phyloP scores from a whole-genome alignment of 2,888 invertebrate genomes.

The Brenthis daphne region DNA sequence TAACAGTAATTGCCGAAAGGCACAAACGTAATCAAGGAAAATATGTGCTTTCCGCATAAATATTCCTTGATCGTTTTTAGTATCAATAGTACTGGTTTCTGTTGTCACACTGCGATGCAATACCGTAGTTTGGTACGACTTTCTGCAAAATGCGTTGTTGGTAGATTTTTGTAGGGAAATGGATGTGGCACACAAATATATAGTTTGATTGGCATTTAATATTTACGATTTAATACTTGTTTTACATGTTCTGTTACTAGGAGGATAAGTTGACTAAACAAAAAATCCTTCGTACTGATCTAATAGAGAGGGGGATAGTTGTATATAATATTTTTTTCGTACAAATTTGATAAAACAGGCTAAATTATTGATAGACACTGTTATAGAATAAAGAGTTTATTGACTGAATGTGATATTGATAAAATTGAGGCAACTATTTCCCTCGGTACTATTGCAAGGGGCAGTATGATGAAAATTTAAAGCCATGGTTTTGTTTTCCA shows the following conservation, averaged over 20 bases:
- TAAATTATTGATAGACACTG: conserved; percentile 22
- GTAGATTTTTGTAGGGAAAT: conserved; percentile 56
- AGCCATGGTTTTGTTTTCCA: conserved; percentile 16
- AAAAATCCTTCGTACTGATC: conserved; percentile 18
- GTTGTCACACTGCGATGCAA: conserved; percentile 50
- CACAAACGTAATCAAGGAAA: conserved; percentile 43
- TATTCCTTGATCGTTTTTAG: conserved; percentile 57
- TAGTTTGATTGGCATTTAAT: conserved; percentile 69
- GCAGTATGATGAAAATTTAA: conserved; percentile 21
- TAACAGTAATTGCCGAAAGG: conserved; percentile 52
- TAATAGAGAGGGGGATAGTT: conserved; percentile 14
- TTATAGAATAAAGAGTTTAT: conserved; percentile 43
- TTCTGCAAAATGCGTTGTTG: conserved; percentile 65
- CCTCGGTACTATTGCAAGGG: conserved; percentile 13
- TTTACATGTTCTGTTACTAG: conserved; percentile 67
- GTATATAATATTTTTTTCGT: conserved; percentile 15
- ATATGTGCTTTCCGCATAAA: conserved; percentile 32
- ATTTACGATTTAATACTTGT: conserved; percentile 58
- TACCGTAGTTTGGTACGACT: conserved; percentile 46
- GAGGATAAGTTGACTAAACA: conserved; percentile 53
- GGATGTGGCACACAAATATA: conserved; percentile 61
- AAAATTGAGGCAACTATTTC: conserved; percentile 22
- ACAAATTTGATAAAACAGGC: conserved; percentile 19
- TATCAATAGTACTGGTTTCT: conserved; percentile 77
- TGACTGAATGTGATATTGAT: conserved; percentile 35